phyloP scores from a whole-genome alignment of 2,888 invertebrate genomes.

The Tigriopus californicus region DNA sequence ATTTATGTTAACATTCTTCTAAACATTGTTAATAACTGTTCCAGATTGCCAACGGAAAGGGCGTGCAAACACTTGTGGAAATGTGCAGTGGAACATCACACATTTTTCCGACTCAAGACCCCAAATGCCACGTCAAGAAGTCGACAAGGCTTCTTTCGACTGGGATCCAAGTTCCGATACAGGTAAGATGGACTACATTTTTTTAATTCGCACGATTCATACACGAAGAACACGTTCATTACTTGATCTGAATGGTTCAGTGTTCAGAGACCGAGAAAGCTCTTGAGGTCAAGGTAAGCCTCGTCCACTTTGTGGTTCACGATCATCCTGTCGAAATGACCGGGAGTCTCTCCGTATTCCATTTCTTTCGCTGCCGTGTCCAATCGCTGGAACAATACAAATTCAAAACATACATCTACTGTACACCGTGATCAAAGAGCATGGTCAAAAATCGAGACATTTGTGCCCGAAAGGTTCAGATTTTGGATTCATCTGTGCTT shows the following conservation, averaged over 20 bases:
- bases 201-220: no score
- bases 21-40: conserved; percentile 2
- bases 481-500: no score
- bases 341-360: conserved; percentile 51
- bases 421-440: no score
- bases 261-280: conserved; percentile 34
- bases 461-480: no score
- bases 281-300: conserved; percentile 52
- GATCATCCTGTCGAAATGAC: conserved; percentile 64
- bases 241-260: no score
- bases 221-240: no score
- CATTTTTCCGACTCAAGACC: conserved; percentile 85
- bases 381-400: conserved; percentile 41
- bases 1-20: no score
- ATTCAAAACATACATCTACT: no score
- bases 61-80: conserved; percentile 99
- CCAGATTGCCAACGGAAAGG: conserved; percentile 71
- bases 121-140: conserved; percentile 71
- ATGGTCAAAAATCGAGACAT: no score
- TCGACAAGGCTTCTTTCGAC: conserved; percentile 87
- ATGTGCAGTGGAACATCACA: conserved; percentile 98
- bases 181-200: conserved; percentile 21
- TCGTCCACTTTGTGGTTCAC: conserved; percentile 60
- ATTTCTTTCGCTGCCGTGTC: conserved; percentile 59
- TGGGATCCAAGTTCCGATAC: conserved; percentile 91